These are phyloP conservation scores for Bolborhynchus lineola DNA, from an alignment of 2,113 vertebrate species.

Conservation along the genomic window DNA sequence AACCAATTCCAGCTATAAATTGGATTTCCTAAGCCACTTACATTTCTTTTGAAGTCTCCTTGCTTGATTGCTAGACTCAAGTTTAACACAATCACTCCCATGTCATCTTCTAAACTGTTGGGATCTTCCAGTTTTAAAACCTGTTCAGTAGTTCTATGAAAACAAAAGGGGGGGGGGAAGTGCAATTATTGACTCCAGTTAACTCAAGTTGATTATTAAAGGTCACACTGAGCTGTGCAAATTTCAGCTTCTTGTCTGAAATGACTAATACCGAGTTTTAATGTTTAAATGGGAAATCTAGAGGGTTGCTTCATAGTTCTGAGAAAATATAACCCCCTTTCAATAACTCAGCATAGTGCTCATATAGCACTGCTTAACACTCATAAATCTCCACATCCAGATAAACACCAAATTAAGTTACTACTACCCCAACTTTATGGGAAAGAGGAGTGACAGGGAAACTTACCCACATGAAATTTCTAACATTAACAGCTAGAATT, in stretches of 20 bases:
- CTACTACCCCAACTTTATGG: not conserved
- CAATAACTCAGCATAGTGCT: not conserved
- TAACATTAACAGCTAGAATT: not conserved
- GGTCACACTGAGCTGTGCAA: conserved; percentile 49
- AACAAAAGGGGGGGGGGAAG: not conserved
- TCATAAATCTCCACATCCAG: not conserved
- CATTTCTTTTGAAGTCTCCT: conserved; percentile 86
- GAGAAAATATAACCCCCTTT: not conserved
- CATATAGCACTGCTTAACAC: not conserved
- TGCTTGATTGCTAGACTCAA: conserved; percentile 84
- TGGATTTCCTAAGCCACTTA: conserved; percentile 63
- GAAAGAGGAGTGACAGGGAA: not conserved
- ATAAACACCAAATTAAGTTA: not conserved
- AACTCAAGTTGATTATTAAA: conserved; percentile 43
- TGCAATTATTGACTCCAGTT: conserved; percentile 38
- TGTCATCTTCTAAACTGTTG: conserved; percentile 90
- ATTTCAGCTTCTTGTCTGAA: conserved; percentile 52
- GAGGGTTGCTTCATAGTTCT: not conserved
- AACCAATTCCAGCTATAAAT: conserved; percentile 2
- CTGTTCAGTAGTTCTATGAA: conserved; percentile 80
- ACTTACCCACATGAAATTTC: not conserved
- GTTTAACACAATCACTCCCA: conserved; percentile 89
- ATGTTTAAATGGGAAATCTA: conserved; percentile 26
- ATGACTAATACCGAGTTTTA: conserved; percentile 49
- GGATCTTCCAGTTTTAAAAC: conserved; percentile 86